Percentiles rank a stretch among this genome's conserved stretches.
These are phyloP conservation scores for Chloebia gouldiae DNA, from an alignment of 2,113 vertebrate species.

Conservation along the genomic window DNA sequence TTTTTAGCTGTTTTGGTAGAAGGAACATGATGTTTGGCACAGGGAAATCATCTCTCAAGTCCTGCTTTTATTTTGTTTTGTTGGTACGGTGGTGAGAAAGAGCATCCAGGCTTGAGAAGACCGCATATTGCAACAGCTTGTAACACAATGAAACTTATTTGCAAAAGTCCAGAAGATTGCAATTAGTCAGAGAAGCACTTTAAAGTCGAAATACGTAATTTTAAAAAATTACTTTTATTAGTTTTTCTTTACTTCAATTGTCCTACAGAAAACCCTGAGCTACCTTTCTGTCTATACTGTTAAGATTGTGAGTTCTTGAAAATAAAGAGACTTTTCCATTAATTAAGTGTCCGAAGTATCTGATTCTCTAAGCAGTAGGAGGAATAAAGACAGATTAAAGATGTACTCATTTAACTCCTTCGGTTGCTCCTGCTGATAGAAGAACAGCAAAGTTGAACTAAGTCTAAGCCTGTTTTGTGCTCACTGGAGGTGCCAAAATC, in stretches of 20 bases:
- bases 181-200: background rate
- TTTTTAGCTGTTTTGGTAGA: background rate
- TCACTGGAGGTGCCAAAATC: background rate
- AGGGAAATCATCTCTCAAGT: background rate
- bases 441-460: background rate
- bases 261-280: background rate
- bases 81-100: background rate
- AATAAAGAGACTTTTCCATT: background rate
- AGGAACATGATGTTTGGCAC: background rate
- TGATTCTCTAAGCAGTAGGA: background rate
- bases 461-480: background rate
- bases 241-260: background rate
- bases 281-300: background rate
- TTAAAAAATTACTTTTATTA: background rate
- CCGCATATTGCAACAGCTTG: background rate
- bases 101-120: background rate
- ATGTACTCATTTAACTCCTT: background rate
- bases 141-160: background rate
- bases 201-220: background rate
- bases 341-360: background rate
- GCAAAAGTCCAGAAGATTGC: background rate
- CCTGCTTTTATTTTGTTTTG: background rate
- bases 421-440: background rate
- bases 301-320: background rate
- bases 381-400: background rate